These are phyloP conservation scores for Sarcophaga peregrina DNA, from an alignment of 1,140 invertebrate species.

Conservation along the genomic window DNA sequence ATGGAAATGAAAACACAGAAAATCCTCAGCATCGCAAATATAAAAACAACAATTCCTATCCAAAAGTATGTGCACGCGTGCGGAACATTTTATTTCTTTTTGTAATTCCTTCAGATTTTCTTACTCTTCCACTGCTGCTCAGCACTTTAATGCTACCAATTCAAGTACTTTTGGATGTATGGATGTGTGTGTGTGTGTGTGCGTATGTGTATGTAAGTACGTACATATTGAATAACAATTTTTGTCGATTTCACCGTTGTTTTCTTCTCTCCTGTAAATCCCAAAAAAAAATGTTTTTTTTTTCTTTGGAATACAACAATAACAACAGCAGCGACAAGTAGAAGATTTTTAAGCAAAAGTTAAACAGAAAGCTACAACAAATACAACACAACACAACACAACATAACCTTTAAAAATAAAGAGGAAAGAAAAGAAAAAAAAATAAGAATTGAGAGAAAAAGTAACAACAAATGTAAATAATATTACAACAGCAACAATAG, in stretches of 20 bases:
- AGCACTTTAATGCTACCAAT: background rate
- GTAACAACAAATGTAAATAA: too few species aligned
- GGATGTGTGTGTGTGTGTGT: too few species aligned
- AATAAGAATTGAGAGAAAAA: too few species aligned
- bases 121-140: background rate
- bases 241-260: background rate
- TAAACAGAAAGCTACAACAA: background rate
- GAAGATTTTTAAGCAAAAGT: background rate
- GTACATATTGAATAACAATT: background rate
- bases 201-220: too few species aligned
- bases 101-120: conserved; percentile 10
- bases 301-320: too few species aligned
- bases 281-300: too few species aligned
- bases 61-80: conserved; percentile 40
- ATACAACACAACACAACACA: background rate
- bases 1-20: conserved; percentile 32
- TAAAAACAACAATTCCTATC: background rate
- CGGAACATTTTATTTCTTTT: conserved; percentile 35
- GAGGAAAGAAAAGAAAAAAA: background rate
- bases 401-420: background rate
- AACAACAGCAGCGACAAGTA: background rate
- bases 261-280: background rate
- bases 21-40: conserved; percentile 8
- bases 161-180: too few species aligned
- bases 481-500: too few species aligned